Percentiles rank a stretch among this genome's conserved stretches.
These are phyloP conservation scores for Metallyticus violacea DNA, from an alignment of 2,888 invertebrate species.

Conservation along the genomic window DNA sequence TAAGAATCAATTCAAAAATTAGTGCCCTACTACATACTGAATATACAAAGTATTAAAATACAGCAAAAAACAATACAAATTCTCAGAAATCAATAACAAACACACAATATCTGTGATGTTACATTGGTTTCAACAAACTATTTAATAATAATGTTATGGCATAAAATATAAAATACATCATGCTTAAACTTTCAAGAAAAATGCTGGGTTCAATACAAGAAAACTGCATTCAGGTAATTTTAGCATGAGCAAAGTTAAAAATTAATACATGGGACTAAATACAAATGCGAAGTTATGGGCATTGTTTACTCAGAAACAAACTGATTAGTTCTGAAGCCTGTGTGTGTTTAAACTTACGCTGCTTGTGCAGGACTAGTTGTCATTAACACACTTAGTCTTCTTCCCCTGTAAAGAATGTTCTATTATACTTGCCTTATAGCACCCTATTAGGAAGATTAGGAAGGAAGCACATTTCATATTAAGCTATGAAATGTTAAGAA, in stretches of 20 bases:
- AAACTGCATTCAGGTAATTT: background rate
- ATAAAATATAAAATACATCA: background rate
- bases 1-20: too few relatives aligned
- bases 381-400: slow-evolving; percentile 13
- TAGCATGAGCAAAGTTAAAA: background rate
- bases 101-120: background rate
- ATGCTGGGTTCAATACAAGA: too few relatives aligned
- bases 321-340: too few relatives aligned
- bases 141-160: too few relatives aligned
- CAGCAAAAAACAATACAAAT: too few relatives aligned
- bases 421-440: too few relatives aligned
- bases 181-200: background rate
- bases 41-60: too few relatives aligned
- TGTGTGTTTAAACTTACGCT: background rate
- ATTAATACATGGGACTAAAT: background rate
- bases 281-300: background rate
- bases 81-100: background rate
- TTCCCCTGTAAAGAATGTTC: background rate
- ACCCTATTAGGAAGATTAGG: too few relatives aligned
- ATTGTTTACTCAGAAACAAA: background rate
- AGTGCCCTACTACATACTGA: too few relatives aligned
- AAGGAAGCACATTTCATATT: too few relatives aligned
- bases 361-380: slow-evolving; percentile 13
- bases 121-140: too few relatives aligned
- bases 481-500: too few relatives aligned